These are phyloP conservation scores for Ascidia mentula DNA, from an alignment of 23 tunicate species.

Conservation along the genomic window DNA sequence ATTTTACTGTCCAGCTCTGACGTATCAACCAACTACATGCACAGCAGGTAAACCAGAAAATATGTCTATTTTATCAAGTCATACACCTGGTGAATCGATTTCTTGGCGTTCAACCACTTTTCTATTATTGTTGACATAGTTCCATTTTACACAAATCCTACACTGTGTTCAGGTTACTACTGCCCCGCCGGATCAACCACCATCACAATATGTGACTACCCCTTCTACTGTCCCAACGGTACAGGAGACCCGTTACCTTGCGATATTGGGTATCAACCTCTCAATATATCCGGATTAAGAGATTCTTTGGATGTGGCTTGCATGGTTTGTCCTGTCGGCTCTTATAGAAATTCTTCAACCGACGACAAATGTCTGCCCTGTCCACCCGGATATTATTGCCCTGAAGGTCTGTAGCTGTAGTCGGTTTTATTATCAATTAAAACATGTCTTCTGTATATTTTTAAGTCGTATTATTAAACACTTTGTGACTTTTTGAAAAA, in stretches of 20 bases:
- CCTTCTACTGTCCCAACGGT: constrained; percentile 90
- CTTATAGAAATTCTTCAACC: constrained; percentile 74
- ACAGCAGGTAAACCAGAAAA: constrained; percentile 59
- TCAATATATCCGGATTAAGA: constrained; percentile 84
- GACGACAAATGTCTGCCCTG: constrained; percentile 89
- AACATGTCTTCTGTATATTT: no score
- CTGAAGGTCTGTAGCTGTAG: constrained; percentile 93
- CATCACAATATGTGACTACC: constrained; percentile 70
- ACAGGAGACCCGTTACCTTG: constrained; percentile 75
- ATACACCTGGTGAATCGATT: no score
- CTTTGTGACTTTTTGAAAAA: no score
- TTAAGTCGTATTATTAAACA: no score
- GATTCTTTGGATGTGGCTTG: constrained; percentile 57
- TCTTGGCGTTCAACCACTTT: no score
- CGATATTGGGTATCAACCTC: constrained; percentile 90
- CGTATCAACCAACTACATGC: constrained; percentile 49
- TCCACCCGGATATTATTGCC: constrained; percentile 98
- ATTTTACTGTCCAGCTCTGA: constrained; percentile 56
- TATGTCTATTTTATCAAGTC: no score
- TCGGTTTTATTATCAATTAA: no score
- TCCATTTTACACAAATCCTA: no score
- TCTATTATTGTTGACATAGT: no score
- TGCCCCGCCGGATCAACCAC: constrained; percentile 58
- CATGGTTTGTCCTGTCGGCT: constrained; percentile 88
- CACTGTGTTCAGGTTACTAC: constrained; percentile 42